A percentile compares a stretch with the other conserved stretches of the same genome.
Evolutionary conservation across 2,113 vertebrate species (phyloP).

Genomic region (Campylomormyrus tamandua): DNA sequence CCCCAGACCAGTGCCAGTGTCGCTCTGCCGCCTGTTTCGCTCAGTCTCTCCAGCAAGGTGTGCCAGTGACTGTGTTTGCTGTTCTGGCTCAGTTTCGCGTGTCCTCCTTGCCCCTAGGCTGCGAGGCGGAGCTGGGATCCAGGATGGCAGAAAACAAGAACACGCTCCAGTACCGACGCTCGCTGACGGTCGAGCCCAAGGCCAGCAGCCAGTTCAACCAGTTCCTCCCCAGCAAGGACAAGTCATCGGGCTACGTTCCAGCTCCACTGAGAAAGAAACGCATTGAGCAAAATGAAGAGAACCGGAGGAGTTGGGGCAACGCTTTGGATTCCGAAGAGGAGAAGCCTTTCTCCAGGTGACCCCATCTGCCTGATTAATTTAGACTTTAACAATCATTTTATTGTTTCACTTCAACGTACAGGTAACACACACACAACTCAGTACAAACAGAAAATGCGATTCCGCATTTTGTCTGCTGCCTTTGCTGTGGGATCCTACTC

Average conservation of each 20-base stretch:
- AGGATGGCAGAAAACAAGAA: slow-evolving; percentile 69
- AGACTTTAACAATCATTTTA: background rate
- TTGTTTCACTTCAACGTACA: background rate
- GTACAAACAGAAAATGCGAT: background rate
- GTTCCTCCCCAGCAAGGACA: slow-evolving; percentile 65
- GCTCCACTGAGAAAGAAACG: slow-evolving; percentile 65
- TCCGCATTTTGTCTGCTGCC: background rate
- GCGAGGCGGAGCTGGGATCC: slow-evolving; percentile 54
- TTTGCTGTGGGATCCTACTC: background rate
- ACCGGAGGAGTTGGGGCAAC: slow-evolving; percentile 67
- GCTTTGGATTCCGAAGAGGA: slow-evolving; percentile 56
- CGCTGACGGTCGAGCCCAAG: slow-evolving; percentile 60
- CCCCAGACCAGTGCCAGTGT: background rate
- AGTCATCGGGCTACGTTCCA: slow-evolving; percentile 53
- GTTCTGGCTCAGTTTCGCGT: slow-evolving; percentile 43
- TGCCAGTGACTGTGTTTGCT: background rate
- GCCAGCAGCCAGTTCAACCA: slow-evolving; percentile 63
- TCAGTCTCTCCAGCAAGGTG: background rate
- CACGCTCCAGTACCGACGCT: slow-evolving; percentile 62
- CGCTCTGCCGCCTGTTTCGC: background rate
- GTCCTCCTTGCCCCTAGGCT: background rate
- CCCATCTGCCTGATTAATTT: background rate
- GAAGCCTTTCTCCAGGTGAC: slow-evolving; percentile 65
- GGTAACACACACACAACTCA: background rate
- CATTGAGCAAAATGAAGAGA: slow-evolving; percentile 60